These are phyloP conservation scores for Phymatocera aterrima DNA, from an alignment of 2,888 invertebrate species.

Conservation along the genomic window DNA sequence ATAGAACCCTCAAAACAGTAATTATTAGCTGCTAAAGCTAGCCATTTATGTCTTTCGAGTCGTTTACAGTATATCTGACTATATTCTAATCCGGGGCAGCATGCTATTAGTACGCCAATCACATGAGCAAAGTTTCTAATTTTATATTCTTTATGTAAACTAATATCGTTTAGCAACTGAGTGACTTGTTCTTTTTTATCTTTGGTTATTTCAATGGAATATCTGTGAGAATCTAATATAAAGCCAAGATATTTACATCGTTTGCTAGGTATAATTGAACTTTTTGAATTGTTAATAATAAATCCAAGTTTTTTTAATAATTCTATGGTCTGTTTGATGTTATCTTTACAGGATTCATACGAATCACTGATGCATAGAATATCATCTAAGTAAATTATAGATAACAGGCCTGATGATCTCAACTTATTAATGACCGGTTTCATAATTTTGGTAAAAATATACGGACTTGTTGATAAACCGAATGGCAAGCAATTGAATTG, in stretches of 20 bases:
- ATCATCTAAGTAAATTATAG: neutral
- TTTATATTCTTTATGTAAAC: neutral
- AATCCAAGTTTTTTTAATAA: neutral
- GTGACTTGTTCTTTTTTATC: too few relatives aligned
- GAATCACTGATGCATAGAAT: neutral
- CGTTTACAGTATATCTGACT: neutral
- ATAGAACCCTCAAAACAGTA: constrained; percentile 43
- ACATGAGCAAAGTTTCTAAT: neutral
- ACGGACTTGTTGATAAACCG: constrained; percentile 31
- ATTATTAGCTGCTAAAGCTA: constrained; percentile 29
- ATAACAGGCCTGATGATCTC: neutral
- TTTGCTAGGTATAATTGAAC: neutral
- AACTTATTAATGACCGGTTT: constrained; percentile 47
- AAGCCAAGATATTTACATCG: neutral
- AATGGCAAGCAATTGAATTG: constrained; percentile 37
- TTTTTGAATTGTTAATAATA: neutral
- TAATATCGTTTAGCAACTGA: too few relatives aligned
- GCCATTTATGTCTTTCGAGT: neutral
- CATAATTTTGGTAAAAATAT: constrained; percentile 40
- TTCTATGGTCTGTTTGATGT: neutral
- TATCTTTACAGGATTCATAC: neutral
- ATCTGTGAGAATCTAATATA: neutral
- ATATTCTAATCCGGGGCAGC: constrained; percentile 44
- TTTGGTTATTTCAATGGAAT: neutral
- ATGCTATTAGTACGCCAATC: constrained; percentile 35